Evolutionary conservation across 2,888 invertebrate genomes (phyloP).

Genomic region (Ophion costatus): DNA sequence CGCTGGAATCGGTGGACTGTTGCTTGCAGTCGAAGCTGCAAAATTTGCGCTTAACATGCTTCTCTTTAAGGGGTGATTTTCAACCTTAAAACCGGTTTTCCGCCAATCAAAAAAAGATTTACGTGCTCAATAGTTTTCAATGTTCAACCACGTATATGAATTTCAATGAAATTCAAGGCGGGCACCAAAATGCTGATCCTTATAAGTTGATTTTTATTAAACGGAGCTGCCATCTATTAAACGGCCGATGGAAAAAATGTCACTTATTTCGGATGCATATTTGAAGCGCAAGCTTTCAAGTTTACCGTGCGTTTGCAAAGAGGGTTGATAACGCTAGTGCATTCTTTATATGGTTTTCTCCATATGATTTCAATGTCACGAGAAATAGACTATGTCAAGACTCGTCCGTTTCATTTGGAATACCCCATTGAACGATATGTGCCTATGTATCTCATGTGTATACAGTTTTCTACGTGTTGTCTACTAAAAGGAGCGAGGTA

Average conservation of each 20-base stretch:
- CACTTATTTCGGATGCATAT: not conserved
- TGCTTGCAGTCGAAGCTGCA: too few relatives aligned
- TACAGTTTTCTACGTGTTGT: not conserved
- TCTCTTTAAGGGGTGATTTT: too few relatives aligned
- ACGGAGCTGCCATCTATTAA: too few relatives aligned
- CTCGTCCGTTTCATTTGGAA: not conserved
- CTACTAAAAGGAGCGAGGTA: not conserved
- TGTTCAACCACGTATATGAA: too few relatives aligned
- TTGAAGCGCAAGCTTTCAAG: not conserved
- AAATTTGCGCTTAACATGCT: too few relatives aligned
- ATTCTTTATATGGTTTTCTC: not conserved
- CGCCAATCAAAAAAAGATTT: too few relatives aligned
- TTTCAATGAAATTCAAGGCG: too few relatives aligned
- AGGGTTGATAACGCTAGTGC: not conserved
- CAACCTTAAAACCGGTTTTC: too few relatives aligned
- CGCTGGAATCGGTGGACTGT: too few relatives aligned
- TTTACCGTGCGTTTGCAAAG: not conserved
- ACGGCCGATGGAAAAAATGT: not conserved
- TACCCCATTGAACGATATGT: conserved; percentile 7
- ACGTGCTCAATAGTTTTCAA: too few relatives aligned
- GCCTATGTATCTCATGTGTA: conserved; percentile 2
- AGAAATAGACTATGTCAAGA: not conserved
- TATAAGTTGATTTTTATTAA: too few relatives aligned
- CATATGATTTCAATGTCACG: not conserved
- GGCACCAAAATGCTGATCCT: too few relatives aligned